These are phyloP conservation scores for Zapornia atra DNA, from an alignment of 2,113 vertebrate species.

Conservation along the genomic window DNA sequence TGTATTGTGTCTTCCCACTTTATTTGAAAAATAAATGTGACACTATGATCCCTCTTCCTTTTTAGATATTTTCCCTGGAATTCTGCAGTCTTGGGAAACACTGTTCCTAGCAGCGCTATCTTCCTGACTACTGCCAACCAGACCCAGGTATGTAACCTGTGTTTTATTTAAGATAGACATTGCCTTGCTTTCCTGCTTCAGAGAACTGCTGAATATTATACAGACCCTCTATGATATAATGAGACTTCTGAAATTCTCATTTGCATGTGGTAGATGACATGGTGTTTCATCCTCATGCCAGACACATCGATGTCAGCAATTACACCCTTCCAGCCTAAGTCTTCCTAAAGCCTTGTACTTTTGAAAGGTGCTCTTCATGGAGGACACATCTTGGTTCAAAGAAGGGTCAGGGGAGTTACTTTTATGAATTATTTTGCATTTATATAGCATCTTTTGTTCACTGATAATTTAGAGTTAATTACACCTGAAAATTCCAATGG, in stretches of 20 bases:
- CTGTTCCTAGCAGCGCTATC: background rate
- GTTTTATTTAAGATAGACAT: background rate
- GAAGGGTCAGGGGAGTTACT: background rate
- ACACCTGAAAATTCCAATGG: background rate
- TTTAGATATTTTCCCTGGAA: background rate
- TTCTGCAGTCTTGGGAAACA: background rate
- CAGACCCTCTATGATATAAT: too few species aligned
- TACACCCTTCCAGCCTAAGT: background rate
- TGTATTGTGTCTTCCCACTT: background rate
- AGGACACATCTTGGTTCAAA: background rate
- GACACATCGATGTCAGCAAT: background rate
- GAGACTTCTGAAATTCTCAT: background rate
- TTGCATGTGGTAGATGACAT: background rate
- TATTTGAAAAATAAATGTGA: background rate
- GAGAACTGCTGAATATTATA: background rate
- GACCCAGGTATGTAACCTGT: background rate
- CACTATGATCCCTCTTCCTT: background rate
- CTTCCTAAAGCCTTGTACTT: background rate
- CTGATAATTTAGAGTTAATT: background rate
- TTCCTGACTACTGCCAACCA: background rate
- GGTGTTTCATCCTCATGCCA: background rate
- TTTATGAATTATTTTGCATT: background rate
- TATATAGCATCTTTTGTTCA: background rate
- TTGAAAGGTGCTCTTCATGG: background rate
- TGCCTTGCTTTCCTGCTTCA: background rate